Percentiles rank a stretch among this genome's conserved stretches.
Evolutionary conservation across 2,113 vertebrate species (phyloP).

Genomic region (Rhombomys opimus): DNA sequence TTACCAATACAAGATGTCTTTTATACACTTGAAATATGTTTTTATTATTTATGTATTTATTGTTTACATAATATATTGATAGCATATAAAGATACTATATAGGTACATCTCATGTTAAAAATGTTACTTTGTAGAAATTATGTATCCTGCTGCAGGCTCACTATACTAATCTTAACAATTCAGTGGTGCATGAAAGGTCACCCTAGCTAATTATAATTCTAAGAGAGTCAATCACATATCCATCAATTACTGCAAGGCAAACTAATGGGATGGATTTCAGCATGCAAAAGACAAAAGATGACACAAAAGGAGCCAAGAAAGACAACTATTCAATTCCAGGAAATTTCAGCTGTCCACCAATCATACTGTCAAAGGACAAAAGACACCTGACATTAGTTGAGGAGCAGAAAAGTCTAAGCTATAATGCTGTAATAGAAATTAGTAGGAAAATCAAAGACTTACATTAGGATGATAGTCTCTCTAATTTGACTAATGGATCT

Average conservation of each 20-base stretch:
- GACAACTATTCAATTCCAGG: constrained; percentile 19
- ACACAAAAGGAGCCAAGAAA: neutral
- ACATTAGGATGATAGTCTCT: neutral
- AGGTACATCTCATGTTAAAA: neutral
- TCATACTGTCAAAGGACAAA: neutral
- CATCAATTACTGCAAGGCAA: constrained; percentile 28
- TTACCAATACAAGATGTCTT: neutral
- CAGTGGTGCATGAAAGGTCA: constrained; percentile 19
- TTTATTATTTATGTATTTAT: neutral
- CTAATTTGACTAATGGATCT: neutral
- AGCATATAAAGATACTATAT: neutral
- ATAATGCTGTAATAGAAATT: neutral
- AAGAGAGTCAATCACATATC: constrained; percentile 15
- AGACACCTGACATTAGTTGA: neutral
- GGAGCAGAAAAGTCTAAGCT: neutral
- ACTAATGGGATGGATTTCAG: constrained; percentile 46
- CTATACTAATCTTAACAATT: constrained; percentile 59
- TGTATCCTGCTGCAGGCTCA: neutral
- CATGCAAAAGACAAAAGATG: constrained; percentile 27
- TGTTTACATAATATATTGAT: neutral
- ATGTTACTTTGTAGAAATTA: constrained; percentile 41
- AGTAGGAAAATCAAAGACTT: neutral
- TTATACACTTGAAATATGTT: neutral
- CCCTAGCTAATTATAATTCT: constrained; percentile 50
- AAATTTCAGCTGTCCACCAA: neutral